Evolutionary conservation across 2,113 vertebrate species (phyloP).

Genomic region (Podarcis cretensis): DNA sequence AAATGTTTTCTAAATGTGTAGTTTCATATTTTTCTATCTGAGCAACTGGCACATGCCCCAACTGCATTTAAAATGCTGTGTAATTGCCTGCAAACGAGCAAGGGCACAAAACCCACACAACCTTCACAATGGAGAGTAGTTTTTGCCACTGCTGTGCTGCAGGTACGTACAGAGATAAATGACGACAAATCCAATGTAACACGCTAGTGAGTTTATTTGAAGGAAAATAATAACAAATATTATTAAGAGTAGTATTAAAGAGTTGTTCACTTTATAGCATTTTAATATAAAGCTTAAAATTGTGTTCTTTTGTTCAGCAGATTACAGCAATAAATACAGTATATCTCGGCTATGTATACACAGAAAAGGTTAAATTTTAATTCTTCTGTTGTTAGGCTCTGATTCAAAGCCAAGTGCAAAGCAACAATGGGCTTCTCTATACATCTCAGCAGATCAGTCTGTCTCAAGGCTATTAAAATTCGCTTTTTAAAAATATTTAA

Average conservation of each 20-base stretch:
- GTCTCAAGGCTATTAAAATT: conserved; percentile 57
- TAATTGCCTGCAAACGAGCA: background rate
- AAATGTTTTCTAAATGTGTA: background rate
- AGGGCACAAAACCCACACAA: too few relatives aligned
- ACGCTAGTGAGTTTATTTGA: background rate
- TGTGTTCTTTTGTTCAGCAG: conserved; percentile 51
- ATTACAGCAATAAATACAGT: conserved; percentile 57
- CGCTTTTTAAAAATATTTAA: conserved; percentile 55
- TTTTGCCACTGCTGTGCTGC: background rate
- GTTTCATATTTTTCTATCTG: background rate
- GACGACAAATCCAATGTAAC: background rate
- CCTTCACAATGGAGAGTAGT: background rate
- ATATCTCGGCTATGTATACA: conserved; percentile 50
- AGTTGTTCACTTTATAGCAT: conserved; percentile 64
- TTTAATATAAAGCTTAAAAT: conserved; percentile 61
- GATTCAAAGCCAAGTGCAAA: conserved; percentile 38
- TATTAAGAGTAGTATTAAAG: conserved; percentile 62
- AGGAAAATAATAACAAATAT: conserved; percentile 37
- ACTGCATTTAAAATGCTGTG: background rate
- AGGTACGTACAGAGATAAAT: background rate
- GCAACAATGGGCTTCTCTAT: conserved; percentile 33
- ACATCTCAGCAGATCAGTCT: conserved; percentile 28
- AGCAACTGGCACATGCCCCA: background rate
- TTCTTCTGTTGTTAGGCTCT: conserved; percentile 49
- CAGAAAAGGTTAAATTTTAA: conserved; percentile 51